Conservation (phyloP, 2,113 vertebrate species). For the Colius striatus region DNA sequence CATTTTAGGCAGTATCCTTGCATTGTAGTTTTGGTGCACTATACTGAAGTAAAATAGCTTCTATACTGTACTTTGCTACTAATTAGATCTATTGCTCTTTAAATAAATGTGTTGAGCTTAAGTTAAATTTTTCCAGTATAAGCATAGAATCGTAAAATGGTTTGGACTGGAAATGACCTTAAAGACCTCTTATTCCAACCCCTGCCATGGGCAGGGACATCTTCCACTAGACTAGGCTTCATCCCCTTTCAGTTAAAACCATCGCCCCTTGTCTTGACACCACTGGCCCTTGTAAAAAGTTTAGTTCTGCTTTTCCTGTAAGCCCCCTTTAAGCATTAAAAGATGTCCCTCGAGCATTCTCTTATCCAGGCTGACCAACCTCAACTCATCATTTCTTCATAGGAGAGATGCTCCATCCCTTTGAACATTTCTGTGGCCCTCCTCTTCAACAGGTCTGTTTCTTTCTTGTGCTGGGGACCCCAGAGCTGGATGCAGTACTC, state of each 20-base stretch:
- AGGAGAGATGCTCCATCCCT: not conserved
- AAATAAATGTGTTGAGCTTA: not conserved
- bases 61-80: not conserved
- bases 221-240: not conserved
- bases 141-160: not conserved
- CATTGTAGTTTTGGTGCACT: not conserved
- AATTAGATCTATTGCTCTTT: not conserved
- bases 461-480: rapidly evolving
- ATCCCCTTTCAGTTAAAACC: not conserved
- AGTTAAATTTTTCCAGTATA: not conserved
- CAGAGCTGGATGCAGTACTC: rapidly evolving
- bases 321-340: rapidly evolving
- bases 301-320: not conserved
- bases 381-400: rapidly evolving
- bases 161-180: not conserved
- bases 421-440: not conserved
- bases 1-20: not conserved
- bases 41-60: not conserved
- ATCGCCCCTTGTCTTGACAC: not conserved
- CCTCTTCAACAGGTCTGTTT: not conserved
- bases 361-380: not conserved
- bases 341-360: rapidly evolving
- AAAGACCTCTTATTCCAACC: not conserved
- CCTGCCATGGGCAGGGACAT: rapidly evolving
- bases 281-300: not conserved